phyloP scores from a whole-genome alignment of 2,888 invertebrate genomes.

The Platynereis dumerilii region DNA sequence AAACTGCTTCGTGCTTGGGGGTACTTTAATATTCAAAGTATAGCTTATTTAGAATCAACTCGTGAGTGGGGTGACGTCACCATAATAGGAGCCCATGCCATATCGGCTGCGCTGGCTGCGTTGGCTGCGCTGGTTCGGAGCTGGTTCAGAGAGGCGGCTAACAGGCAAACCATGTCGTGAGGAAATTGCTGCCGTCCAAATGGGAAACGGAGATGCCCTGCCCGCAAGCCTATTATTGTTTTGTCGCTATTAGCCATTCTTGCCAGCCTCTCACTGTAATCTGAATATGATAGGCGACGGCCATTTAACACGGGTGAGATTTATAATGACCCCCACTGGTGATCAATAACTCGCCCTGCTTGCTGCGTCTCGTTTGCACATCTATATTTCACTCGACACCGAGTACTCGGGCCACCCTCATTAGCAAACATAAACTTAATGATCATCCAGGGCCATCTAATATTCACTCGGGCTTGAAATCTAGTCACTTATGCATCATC shows the following conservation, averaged over 20 bases:
- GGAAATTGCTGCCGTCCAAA: conserved; percentile 7
- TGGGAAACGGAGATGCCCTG: neutral
- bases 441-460: neutral
- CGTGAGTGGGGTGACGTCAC: too few relatives aligned
- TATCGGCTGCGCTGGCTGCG: too few relatives aligned
- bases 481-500: neutral
- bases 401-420: neutral
- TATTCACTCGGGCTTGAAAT: neutral
- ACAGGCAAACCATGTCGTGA: conserved; percentile 1
- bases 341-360: conserved; percentile 1
- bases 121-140: too few relatives aligned
- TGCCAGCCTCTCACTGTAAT: conserved; percentile 4
- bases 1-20: too few relatives aligned
- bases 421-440: neutral
- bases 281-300: conserved; percentile 1
- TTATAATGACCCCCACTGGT: too few relatives aligned
- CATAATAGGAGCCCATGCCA: too few relatives aligned
- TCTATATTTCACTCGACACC: neutral
- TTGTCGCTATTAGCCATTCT: conserved; percentile 4
- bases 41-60: too few relatives aligned
- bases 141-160: too few relatives aligned
- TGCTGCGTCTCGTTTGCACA: neutral
- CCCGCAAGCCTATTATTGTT: neutral
- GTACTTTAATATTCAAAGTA: too few relatives aligned
- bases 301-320: too few relatives aligned